Conservation (phyloP, 2,113 vertebrate genomes). For the Riparia riparia region DNA sequence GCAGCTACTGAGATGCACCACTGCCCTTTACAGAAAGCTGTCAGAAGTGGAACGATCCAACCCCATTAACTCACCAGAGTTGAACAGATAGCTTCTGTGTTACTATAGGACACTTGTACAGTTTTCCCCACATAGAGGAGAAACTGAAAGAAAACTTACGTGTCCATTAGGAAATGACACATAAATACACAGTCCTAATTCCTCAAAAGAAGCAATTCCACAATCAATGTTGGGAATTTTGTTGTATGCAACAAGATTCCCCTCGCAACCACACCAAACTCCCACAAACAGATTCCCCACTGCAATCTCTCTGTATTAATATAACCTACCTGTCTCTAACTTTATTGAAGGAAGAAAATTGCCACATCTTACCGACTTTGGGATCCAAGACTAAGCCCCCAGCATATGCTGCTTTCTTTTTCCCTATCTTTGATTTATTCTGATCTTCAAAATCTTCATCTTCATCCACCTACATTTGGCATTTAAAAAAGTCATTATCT, state of each 20-base stretch:
- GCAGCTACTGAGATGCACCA: neutral
- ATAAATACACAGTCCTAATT: neutral
- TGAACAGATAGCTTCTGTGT: conserved; percentile 79
- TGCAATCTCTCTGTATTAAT: neutral
- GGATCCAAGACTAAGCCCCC: conserved; percentile 97
- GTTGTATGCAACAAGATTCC: neutral
- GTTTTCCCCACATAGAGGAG: conserved; percentile 73
- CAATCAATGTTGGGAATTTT: neutral
- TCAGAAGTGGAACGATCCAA: conserved; percentile 80
- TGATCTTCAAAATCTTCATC: conserved; percentile 87
- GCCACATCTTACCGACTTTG: conserved; percentile 90
- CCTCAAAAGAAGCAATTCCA: neutral
- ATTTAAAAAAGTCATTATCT: conserved; percentile 64
- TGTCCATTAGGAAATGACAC: conserved; percentile 56
- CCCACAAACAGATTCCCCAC: neutral
- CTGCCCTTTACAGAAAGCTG: neutral
- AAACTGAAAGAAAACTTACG: conserved; percentile 64
- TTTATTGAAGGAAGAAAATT: conserved; percentile 26
- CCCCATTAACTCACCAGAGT: conserved; percentile 69
- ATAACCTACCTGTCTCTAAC: conserved; percentile 3
- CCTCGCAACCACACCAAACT: neutral
- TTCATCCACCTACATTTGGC: conserved; percentile 80
- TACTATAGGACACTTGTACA: conserved; percentile 76
- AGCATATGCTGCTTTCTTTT: conserved; percentile 94
- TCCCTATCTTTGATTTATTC: conserved; percentile 84